These are phyloP conservation scores for Mormyrus hasselquistii DNA, from an alignment of 2,797 vertebrate species.

Conservation along the genomic window DNA sequence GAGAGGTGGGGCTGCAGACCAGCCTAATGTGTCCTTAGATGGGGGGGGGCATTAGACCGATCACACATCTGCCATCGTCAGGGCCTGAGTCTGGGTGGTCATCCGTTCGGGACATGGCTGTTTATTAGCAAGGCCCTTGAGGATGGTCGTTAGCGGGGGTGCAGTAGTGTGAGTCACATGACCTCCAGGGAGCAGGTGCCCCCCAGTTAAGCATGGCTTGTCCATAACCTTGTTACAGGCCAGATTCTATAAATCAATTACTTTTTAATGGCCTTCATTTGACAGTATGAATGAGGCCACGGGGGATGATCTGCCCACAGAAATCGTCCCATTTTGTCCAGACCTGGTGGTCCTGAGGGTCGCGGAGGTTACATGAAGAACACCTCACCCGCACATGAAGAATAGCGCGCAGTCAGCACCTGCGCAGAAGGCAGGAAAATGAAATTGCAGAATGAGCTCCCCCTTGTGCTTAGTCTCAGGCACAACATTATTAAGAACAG, in stretches of 20 bases:
- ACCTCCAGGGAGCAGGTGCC: background rate
- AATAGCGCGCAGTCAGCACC: background rate
- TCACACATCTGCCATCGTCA: background rate
- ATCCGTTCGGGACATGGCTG: background rate
- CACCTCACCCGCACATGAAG: background rate
- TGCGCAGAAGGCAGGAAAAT: background rate
- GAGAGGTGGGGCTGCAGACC: background rate
- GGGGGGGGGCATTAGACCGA: background rate
- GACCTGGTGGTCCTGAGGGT: background rate
- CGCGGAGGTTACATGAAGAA: background rate
- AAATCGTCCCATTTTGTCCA: background rate
- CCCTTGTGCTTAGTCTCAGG: conserved; percentile 43
- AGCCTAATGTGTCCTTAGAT: background rate
- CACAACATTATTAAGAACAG: background rate
- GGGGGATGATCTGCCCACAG: background rate
- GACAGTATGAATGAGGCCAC: background rate
- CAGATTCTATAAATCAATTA: conserved; percentile 12
- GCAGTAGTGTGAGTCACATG: background rate
- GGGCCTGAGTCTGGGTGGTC: background rate
- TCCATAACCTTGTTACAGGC: conserved; percentile 1
- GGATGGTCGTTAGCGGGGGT: background rate
- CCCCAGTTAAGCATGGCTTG: background rate
- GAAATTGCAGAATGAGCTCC: conserved; percentile 39
- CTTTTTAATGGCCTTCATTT: conserved; percentile 5
- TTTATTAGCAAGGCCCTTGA: conserved; percentile 3